These are phyloP conservation scores for Sebastes nivosus DNA, from an alignment of 2,797 vertebrate species.

Conservation along the genomic window DNA sequence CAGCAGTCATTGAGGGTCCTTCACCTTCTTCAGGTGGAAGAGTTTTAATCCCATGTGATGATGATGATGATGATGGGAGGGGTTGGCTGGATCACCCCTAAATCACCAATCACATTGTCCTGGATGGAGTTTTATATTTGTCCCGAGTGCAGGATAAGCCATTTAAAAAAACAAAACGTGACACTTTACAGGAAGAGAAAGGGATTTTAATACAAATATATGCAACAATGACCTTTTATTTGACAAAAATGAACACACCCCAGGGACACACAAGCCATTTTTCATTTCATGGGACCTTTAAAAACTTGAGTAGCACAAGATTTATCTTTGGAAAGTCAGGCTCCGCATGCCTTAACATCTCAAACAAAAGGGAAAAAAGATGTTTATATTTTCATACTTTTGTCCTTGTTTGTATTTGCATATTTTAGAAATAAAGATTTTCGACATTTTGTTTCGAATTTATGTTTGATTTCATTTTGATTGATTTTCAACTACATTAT, in stretches of 20 bases:
- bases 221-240: constrained; percentile 53
- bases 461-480: neutral
- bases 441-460: constrained; percentile 53
- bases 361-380: constrained; percentile 77
- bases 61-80: constrained; percentile 31
- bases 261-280: constrained; percentile 72
- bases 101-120: neutral
- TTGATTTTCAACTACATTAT: neutral
- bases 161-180: constrained; percentile 23
- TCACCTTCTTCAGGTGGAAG: neutral
- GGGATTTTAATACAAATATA: constrained; percentile 61
- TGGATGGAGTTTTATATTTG: constrained; percentile 25
- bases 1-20: neutral
- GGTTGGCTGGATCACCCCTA: constrained; percentile 72
- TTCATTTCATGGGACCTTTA: constrained; percentile 76
- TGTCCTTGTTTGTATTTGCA: constrained; percentile 78
- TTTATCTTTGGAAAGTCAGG: constrained; percentile 63
- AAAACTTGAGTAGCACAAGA: constrained; percentile 69
- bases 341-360: constrained; percentile 78
- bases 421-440: constrained; percentile 87
- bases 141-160: constrained; percentile 43
- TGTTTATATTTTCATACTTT: constrained; percentile 82
- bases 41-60: constrained; percentile 7
- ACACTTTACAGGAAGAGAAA: constrained; percentile 60
- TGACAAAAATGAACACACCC: constrained; percentile 9